Evolutionary conservation across 2,797 vertebrate species (phyloP).

Genomic region (Melanotaenia parkinsoni): DNA sequence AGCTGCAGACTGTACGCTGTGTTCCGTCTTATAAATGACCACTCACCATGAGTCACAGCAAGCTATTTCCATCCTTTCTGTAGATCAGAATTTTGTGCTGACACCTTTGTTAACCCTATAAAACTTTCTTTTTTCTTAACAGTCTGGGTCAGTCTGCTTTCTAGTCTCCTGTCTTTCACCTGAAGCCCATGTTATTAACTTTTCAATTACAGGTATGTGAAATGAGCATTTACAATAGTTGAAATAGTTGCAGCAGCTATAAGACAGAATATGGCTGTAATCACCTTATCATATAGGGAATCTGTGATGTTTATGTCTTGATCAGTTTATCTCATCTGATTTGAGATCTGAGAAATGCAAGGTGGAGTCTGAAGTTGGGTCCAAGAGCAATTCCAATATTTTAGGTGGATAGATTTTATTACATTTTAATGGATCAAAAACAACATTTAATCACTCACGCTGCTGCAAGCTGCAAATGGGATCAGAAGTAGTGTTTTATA

Average conservation of each 20-base stretch:
- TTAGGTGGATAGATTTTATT: too few species aligned
- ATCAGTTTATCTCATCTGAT: background rate
- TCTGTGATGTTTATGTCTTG: background rate
- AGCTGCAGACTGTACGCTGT: slow-evolving; percentile 56
- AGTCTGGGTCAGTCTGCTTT: background rate
- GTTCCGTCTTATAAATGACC: slow-evolving; percentile 7
- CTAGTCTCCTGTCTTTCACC: background rate
- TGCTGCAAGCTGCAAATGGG: too few species aligned
- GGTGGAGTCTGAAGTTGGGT: too few species aligned
- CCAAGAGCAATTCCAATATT: too few species aligned
- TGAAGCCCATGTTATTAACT: background rate
- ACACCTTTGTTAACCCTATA: background rate
- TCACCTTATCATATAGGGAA: background rate
- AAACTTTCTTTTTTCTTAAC: background rate
- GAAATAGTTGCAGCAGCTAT: background rate
- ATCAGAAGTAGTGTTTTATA: too few species aligned
- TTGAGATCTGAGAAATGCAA: too few species aligned
- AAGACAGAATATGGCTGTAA: background rate
- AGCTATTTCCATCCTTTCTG: slow-evolving; percentile 29
- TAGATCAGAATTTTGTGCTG: slow-evolving; percentile 2
- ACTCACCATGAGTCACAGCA: slow-evolving; percentile 55
- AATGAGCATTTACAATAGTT: background rate
- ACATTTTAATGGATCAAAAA: too few species aligned
- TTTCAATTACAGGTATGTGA: background rate
- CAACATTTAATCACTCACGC: too few species aligned